Conservation (phyloP, 2,888 invertebrate genomes). For the Drosophila merina region DNA sequence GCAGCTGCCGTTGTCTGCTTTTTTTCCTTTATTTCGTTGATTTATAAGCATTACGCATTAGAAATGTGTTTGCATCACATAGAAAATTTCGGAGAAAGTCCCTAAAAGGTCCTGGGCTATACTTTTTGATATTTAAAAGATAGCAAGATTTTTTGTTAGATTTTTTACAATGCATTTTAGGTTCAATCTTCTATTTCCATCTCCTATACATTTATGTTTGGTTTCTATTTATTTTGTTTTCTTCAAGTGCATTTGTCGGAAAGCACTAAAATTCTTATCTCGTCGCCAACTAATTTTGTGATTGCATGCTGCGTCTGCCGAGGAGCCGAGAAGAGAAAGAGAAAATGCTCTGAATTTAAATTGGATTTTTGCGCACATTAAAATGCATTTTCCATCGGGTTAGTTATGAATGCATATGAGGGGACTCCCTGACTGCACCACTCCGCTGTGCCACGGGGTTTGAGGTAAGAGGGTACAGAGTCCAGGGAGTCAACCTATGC, state of each 20-base stretch:
- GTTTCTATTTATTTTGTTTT: slow-evolving; percentile 13
- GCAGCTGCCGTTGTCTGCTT: slow-evolving; percentile 31
- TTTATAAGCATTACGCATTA: slow-evolving; percentile 70
- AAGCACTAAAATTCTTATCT: slow-evolving; percentile 74
- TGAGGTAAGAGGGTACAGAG: not conserved
- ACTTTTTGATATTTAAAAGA: not conserved
- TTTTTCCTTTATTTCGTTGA: slow-evolving; percentile 57
- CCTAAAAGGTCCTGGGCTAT: not conserved
- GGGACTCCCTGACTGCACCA: not conserved
- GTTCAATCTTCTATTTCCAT: not conserved
- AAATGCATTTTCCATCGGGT: slow-evolving; percentile 77
- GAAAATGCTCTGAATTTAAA: slow-evolving; percentile 82
- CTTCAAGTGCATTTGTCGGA: slow-evolving; percentile 8
- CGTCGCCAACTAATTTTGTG: slow-evolving; percentile 77
- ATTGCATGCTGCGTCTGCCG: slow-evolving; percentile 56
- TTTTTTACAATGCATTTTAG: too few relatives aligned
- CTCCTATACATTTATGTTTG: not conserved
- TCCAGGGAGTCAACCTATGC: slow-evolving; percentile 10
- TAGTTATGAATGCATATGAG: slow-evolving; percentile 79
- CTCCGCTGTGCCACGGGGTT: not conserved
- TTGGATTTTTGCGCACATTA: slow-evolving; percentile 82
- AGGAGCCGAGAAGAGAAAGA: slow-evolving; percentile 15
- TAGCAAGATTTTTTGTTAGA: not conserved
- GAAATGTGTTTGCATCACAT: not conserved
- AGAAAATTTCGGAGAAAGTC: not conserved